Conservation (phyloP, 2,888 invertebrate genomes). For the Saturnia japonica region DNA sequence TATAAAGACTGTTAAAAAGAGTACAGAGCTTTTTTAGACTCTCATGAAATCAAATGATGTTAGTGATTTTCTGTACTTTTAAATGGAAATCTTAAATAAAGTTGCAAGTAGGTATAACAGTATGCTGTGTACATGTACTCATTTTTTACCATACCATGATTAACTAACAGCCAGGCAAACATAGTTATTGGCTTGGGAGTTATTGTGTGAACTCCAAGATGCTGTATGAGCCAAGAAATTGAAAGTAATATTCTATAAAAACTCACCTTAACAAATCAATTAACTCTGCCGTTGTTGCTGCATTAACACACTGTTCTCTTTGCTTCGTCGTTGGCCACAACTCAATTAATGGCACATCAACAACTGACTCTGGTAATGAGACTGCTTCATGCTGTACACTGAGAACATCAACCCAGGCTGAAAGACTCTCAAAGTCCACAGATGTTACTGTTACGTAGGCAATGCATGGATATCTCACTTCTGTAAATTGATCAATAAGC, state of each 20-base stretch:
- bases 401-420: slow-evolving; percentile 82
- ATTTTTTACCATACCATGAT: no score
- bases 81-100: no score
- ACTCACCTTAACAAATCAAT: slow-evolving; percentile 82
- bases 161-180: no score
- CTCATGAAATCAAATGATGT: no score
- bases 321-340: slow-evolving; percentile 86
- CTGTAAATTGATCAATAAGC: slow-evolving; percentile 42
- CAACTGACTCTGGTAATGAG: slow-evolving; percentile 81
- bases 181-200: no score
- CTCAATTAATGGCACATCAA: slow-evolving; percentile 82
- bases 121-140: no score
- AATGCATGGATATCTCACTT: slow-evolving; percentile 84
- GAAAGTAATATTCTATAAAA: neutral
- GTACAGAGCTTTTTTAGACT: no score
- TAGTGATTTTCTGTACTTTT: no score
- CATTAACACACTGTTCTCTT: slow-evolving; percentile 79
- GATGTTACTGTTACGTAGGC: slow-evolving; percentile 82
- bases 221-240: neutral
- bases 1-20: no score
- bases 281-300: slow-evolving; percentile 83
- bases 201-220: no score
- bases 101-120: no score
- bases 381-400: slow-evolving; percentile 85
- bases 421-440: slow-evolving; percentile 78